Base-by-base conservation (phyloP, 2,888 invertebrate species). In the Ommatoiulus sabulosus region DNA sequence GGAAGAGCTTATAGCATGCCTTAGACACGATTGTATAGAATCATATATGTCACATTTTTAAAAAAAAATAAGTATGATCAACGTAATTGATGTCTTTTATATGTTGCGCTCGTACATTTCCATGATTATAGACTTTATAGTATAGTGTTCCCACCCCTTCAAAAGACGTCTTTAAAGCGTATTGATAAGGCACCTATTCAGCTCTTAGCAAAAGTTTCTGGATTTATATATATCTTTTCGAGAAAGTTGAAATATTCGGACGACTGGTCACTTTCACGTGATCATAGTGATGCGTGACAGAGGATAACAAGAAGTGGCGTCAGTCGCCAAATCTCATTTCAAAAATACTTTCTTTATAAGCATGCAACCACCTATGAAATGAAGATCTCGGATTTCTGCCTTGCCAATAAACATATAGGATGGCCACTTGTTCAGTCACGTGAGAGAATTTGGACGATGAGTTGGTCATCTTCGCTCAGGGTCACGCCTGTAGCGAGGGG, bases 231-330 rank as follows among this genome's bases (percentile, higher is more conserved):
- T 63, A 6, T 63, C 17, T 63, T 63, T 63, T 72, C 20, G 7
- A n/a, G 63, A 72, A 72, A 72, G 20, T 20, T 72, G 24, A 72
- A 72, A 72, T 20, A 72, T 72, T 72, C 63, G 63, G 63, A 72
- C 63, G 63, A 72, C 63, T 72, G 63, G 63, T 72, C 63, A 72
- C 63, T 72, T 72, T 72, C 20, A 72, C 63, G 20, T 72, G 20
- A 72, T 72, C 20, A 72, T 8, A 72, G 20, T 72, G 63, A 72
- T n/a, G 63, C 63, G 20, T 72, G 20, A 72, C 63, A 72, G 63
- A 0, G 20, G 63, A 72, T 72, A 72, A 72, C 20, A 72, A 7
- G 20, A 72, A 72, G 20, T 72, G 63, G 63, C 63, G 63, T 72
- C 63, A 72, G 63, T 72, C 63, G n/a, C 20, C 63, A 72, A 72